phyloP scores from a whole-genome alignment of 2,888 invertebrate species.

The Xanthia togata region DNA sequence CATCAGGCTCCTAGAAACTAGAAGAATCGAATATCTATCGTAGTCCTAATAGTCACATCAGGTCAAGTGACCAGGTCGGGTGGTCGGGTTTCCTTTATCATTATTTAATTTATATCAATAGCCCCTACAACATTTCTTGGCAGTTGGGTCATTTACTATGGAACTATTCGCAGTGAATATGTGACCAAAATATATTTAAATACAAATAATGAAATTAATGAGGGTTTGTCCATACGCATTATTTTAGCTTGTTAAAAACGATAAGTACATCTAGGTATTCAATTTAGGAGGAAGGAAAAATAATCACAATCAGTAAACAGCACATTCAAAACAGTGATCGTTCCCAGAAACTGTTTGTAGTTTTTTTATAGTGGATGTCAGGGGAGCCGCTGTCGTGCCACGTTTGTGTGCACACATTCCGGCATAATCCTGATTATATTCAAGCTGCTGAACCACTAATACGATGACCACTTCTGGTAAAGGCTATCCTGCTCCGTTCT shows the following conservation, averaged over 20 bases:
- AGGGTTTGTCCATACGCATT: slow-evolving; percentile 5
- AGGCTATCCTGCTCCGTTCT: not conserved
- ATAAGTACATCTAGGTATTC: not conserved
- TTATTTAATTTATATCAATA: not conserved
- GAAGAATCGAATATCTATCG: not conserved
- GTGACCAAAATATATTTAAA: not conserved
- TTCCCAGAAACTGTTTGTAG: not conserved
- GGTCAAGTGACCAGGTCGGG: not conserved
- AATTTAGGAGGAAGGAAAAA: slow-evolving; percentile 25
- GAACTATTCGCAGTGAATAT: not conserved
- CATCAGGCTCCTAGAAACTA: not conserved
- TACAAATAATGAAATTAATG: not conserved
- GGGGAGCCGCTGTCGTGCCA: too few species aligned
- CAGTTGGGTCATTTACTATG: not conserved
- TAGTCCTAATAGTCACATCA: not conserved
- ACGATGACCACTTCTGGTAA: not conserved
- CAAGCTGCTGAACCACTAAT: not conserved
- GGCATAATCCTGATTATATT: too few species aligned
- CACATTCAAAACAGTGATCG: not conserved
- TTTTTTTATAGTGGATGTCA: too few species aligned
- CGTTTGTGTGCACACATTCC: too few species aligned
- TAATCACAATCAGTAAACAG: not conserved
- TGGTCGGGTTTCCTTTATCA: not conserved
- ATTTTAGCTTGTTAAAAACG: not conserved
- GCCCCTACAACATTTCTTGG: not conserved